A percentile compares a stretch with the other conserved stretches of the same genome.
Conservation (phyloP, 2,113 vertebrate genomes). For the Eudyptes chrysolophus region DNA sequence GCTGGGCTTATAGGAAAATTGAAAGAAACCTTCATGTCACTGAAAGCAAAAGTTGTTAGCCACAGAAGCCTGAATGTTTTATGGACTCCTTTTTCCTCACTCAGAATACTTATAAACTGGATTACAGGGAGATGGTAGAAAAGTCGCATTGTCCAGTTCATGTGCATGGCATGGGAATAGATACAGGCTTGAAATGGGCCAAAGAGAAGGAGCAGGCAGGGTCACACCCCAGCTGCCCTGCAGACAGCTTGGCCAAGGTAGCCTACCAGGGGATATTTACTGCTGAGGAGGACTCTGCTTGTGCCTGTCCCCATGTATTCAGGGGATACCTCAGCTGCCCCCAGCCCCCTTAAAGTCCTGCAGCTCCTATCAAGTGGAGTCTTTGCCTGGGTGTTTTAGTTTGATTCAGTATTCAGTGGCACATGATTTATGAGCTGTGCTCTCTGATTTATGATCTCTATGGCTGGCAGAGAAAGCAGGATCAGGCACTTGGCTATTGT, state of each 20-base stretch:
- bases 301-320: neutral
- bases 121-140: neutral
- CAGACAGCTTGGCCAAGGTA: neutral
- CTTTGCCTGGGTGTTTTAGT: neutral
- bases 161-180: neutral
- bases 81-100: neutral
- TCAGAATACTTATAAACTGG: neutral
- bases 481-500: slow-evolving; percentile 55
- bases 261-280: neutral
- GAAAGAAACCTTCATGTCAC: neutral
- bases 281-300: neutral
- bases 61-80: neutral
- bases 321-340: neutral
- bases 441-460: slow-evolving; percentile 17
- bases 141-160: neutral
- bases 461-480: slow-evolving; percentile 14
- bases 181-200: neutral
- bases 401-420: neutral
- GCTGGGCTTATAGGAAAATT: neutral
- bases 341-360: neutral
- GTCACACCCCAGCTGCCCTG: neutral
- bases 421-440: neutral
- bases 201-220: neutral
- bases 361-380: neutral
- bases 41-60: neutral